Evolutionary conservation across 2,797 vertebrate genomes (phyloP).

Genomic region (Prunella strophiata): DNA sequence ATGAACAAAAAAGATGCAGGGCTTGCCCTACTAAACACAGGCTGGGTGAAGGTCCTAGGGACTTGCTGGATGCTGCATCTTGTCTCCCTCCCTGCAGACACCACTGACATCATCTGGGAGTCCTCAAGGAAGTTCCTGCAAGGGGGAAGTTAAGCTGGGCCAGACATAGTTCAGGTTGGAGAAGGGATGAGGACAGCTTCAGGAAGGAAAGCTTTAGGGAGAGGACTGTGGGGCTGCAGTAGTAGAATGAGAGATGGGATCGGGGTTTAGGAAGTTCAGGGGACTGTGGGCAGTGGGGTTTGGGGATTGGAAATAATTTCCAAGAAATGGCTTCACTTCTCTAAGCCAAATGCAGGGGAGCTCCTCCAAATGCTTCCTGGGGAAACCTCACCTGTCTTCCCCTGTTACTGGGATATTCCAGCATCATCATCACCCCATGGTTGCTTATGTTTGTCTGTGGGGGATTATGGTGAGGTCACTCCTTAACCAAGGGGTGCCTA

Average conservation of each 20-base stretch:
- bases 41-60: neutral
- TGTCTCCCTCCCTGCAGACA: neutral
- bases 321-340: neutral
- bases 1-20: neutral
- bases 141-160: fast-evolving
- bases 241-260: neutral
- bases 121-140: neutral
- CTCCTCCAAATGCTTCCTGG: neutral
- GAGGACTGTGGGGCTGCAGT: neutral
- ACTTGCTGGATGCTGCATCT: neutral
- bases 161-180: neutral
- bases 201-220: neutral
- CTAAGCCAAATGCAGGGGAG: neutral
- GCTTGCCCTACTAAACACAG: neutral
- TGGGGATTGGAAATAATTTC: neutral
- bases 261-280: neutral
- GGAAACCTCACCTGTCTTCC: neutral
- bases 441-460: neutral
- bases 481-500: neutral
- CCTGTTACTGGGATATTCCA: neutral
- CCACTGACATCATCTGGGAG: neutral
- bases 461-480: neutral
- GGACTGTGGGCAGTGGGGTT: neutral
- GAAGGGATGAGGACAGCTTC: neutral
- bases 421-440: neutral